Conservation (phyloP, 2,888 invertebrate species). For the Eristalis arbustorum region DNA sequence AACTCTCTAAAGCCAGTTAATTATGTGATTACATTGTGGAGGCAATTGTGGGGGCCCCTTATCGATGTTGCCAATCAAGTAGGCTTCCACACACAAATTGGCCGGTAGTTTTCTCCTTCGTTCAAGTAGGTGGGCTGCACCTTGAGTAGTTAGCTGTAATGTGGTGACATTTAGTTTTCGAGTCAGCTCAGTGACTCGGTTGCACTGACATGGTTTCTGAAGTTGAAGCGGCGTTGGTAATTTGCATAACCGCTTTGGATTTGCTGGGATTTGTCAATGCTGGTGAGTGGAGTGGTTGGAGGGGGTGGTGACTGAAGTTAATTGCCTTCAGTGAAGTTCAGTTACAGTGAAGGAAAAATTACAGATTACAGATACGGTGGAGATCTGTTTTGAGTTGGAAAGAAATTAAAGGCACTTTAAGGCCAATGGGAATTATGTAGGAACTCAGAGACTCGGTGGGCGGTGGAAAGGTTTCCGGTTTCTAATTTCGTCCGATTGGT, state of each 20-base stretch:
- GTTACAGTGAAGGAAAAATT: constrained; percentile 4
- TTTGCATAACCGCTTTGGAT: constrained; percentile 57
- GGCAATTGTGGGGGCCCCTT: constrained; percentile 57
- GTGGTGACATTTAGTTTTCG: constrained; percentile 69
- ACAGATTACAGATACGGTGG: neutral
- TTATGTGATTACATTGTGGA: constrained; percentile 67
- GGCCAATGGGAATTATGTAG: neutral
- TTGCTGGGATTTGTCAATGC: constrained; percentile 15
- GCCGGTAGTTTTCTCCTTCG: constrained; percentile 43
- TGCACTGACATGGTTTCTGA: constrained; percentile 36
- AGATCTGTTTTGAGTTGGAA: neutral
- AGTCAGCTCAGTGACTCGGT: constrained; percentile 45
- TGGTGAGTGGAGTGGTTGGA: neutral
- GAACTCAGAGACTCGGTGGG: neutral
- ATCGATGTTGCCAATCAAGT: constrained; percentile 68
- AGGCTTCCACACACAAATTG: constrained; percentile 55
- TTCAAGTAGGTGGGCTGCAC: constrained; percentile 68
- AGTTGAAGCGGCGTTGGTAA: constrained; percentile 2
- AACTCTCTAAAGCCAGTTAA: constrained; percentile 65
- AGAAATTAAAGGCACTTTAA: neutral
- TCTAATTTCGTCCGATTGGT: neutral
- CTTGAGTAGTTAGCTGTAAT: constrained; percentile 64
- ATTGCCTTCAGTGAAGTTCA: constrained; percentile 34
- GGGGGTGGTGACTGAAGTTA: neutral
- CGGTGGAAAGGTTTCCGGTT: neutral